Evolutionary conservation across 2,797 vertebrate species (phyloP), one percentile per base, ranked within the genome.

Genomic region (Silurus aristotelis): DNA sequence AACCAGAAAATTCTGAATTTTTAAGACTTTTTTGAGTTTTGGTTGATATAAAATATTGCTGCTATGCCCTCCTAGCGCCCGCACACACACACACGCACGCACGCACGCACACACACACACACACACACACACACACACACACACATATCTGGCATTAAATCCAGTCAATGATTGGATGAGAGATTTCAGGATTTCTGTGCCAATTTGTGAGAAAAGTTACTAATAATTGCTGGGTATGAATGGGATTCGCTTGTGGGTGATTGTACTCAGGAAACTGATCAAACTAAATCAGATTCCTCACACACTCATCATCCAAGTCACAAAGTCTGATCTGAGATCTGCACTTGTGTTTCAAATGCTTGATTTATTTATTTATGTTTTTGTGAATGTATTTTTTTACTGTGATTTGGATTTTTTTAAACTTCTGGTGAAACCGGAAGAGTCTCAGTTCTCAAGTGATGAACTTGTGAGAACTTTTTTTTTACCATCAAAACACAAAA

Each of bases 131-230:
- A n/a, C n/a, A n/a, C n/a, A n/a, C n/a, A n/a, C n/a, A n/a, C 48
- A 52, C 48, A 80, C 68, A 81, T 58, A 52, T 85, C 64, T 66
- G 77, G 84, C 77, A 77, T 85, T 85, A 38, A 48, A 80, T 80
- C 14, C 43, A 64, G 68, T 22, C 55, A 25, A 63, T 71, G 67
- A 80, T 55, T 85, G 55, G 76, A 38, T 48, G 3, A 14, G 25
- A 75, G 27, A 38, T 60, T 85, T 22, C 52, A 61, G 63, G 75
- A 79, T 70, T 17, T 79, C 0, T 0, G 67, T 71, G 55, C 13
- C 31, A 70, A 72, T 48, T 72, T 31, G 55, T 58, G 3, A 22
- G 6, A 64, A 73, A 52, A 25, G 46, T 56, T 56, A 8, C 10
- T 27, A 73, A 55, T 52, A n/a, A 52, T 7, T 12, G 13, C 17